phyloP scores from a whole-genome alignment of 1,140 invertebrate genomes.

The Pseudoatta argentina region DNA sequence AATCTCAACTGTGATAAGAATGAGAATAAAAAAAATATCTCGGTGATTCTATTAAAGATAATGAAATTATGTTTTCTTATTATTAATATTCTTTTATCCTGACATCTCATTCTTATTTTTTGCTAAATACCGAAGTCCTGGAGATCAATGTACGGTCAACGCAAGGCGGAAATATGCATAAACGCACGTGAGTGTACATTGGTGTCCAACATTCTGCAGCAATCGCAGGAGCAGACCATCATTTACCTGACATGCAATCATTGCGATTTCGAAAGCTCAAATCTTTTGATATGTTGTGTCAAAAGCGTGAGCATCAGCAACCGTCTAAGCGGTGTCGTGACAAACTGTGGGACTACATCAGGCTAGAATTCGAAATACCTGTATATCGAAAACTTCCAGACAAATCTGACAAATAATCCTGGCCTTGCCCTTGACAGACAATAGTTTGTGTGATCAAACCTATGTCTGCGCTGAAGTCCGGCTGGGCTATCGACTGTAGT shows the following conservation, averaged over 20 bases:
- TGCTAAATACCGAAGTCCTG: too few species aligned
- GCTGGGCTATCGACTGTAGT: conserved; percentile 81
- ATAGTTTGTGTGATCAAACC: conserved; percentile 80
- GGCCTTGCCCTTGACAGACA: conserved; percentile 84
- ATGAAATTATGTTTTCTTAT: neutral
- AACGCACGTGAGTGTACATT: conserved; percentile 80
- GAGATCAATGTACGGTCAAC: conserved; percentile 74
- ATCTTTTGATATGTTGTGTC: conserved; percentile 82
- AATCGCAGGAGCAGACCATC: conserved; percentile 64
- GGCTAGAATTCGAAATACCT: neutral
- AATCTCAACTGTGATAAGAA: neutral
- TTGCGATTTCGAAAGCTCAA: conserved; percentile 72
- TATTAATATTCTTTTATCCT: neutral
- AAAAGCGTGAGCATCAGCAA: neutral
- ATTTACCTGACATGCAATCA: conserved; percentile 80
- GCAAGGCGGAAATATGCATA: conserved; percentile 81
- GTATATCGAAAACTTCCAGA: neutral
- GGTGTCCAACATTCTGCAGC: conserved; percentile 70
- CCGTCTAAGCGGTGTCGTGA: neutral
- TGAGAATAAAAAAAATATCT: neutral
- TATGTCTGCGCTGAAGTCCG: conserved; percentile 82
- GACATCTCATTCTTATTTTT: conserved; percentile 13
- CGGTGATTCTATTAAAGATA: neutral
- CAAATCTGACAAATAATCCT: conserved; percentile 72
- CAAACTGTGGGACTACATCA: neutral